These are phyloP conservation scores for Delichon dasypus DNA, from an alignment of 2,797 vertebrate species.

Conservation along the genomic window DNA sequence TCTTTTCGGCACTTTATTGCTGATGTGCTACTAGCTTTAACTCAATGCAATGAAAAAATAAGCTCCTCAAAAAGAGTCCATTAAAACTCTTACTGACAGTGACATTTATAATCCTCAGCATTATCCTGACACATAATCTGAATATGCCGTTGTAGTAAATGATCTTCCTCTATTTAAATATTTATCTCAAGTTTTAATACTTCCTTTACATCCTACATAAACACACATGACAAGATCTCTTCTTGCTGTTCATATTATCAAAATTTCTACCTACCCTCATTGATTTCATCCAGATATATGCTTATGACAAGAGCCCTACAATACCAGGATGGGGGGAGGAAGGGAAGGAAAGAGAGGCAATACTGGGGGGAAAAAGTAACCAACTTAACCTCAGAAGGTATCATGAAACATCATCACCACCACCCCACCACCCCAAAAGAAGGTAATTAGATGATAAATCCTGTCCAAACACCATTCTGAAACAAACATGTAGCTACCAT, in stretches of 20 bases:
- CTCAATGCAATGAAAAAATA: not conserved
- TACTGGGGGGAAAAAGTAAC: not conserved
- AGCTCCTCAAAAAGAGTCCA: not conserved
- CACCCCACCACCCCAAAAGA: not conserved
- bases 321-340: rapidly evolving
- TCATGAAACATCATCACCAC: not conserved
- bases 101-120: not conserved
- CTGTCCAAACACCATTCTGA: not conserved
- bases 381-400: not conserved
- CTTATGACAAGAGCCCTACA: not conserved
- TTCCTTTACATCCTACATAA: not conserved
- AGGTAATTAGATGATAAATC: not conserved
- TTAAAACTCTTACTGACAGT: not conserved
- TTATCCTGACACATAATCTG: not conserved
- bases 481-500: not conserved
- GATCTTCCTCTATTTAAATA: not conserved
- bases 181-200: not conserved
- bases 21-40: not conserved
- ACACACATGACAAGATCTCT: not conserved
- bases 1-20: not conserved
- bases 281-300: not conserved
- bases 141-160: not conserved
- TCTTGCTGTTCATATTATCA: not conserved
- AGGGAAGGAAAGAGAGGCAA: not conserved
- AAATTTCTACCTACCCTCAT: not conserved